Conservation (phyloP, 2,113 vertebrate genomes). For the Anhinga rufa region DNA sequence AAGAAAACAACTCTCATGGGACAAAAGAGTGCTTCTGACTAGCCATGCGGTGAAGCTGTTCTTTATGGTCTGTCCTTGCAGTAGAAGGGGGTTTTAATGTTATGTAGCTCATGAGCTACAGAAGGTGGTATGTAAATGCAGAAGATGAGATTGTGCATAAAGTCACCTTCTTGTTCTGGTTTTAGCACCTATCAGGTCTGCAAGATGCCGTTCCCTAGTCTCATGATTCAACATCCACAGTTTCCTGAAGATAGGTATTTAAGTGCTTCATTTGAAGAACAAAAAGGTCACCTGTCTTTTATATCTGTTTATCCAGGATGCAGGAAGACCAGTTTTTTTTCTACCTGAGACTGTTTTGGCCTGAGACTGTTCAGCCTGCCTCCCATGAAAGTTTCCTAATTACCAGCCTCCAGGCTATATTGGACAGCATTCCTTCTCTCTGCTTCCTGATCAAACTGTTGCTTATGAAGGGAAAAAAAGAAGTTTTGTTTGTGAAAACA, state of each 20-base stretch:
- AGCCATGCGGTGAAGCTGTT: not conserved
- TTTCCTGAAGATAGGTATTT: not conserved
- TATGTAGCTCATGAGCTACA: not conserved
- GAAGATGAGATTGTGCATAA: not conserved
- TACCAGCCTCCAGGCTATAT: not conserved
- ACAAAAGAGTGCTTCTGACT: not conserved
- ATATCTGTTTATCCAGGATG: not conserved
- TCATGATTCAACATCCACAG: not conserved
- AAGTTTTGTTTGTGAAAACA: not conserved
- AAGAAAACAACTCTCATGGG: not conserved
- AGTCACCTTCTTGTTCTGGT: not conserved
- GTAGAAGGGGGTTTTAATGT: not conserved
- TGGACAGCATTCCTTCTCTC: not conserved
- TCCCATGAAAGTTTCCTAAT: not conserved
- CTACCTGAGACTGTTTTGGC: no score
- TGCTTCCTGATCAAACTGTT: not conserved
- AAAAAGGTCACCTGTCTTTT: not conserved
- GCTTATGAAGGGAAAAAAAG: not conserved
- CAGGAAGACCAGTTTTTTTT: not conserved
- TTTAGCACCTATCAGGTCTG: not conserved
- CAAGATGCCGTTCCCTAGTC: not conserved
- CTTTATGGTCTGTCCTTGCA: not conserved
- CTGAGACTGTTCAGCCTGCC: not conserved
- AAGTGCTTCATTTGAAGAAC: not conserved
- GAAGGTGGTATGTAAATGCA: not conserved